Evolutionary conservation across 2,797 vertebrate genomes (phyloP), one percentile per base, ranked within the genome.

Genomic region (Pogonophryne albipinna): DNA sequence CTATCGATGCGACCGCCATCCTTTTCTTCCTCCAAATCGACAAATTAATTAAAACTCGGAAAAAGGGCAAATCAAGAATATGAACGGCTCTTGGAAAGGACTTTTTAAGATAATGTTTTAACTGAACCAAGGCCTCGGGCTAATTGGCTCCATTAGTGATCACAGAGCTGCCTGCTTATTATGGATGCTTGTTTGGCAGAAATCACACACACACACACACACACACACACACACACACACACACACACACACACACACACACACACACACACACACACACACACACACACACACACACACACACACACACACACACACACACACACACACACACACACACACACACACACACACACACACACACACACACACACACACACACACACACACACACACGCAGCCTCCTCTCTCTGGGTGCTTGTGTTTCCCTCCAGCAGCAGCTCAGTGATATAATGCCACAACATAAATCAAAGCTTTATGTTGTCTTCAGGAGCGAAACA

Each of bases 141-240:
- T 80, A 75, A 84, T 74, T 80, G 65, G 31, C 63, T 78, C 16
- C 59, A 49, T 57, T 76, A 58, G 57, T 66, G 17, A 79, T 85
- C 71, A 76, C 44, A 76, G 31, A 65, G 60, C 61, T 69, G 53
- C 14, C 46, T 76, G 53, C 42, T 77, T 59, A 72, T 76, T 59
- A 41, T 4, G 42, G 58, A 76, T 58, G 74, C 52, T 58, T 66
- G 69, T 66, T 76, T 61, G 50, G 17, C 46, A 49, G 34, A 52
- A 74, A 79, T 80, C 55, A 58, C 34, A 38, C 34, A 42, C 50
- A 63, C 52, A 20, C 27, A 53, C 23, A 34, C 5, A 34, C 31
- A 45, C 44, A 62, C 52, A 20, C 38, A 53, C 2, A 23, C 23
- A 23, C 23, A 23, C 2, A 23, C 2, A 23, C 23, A 2, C 23